These are phyloP conservation scores for Campaea margaritaria DNA, from an alignment of 2,888 invertebrate species.

Conservation along the genomic window DNA sequence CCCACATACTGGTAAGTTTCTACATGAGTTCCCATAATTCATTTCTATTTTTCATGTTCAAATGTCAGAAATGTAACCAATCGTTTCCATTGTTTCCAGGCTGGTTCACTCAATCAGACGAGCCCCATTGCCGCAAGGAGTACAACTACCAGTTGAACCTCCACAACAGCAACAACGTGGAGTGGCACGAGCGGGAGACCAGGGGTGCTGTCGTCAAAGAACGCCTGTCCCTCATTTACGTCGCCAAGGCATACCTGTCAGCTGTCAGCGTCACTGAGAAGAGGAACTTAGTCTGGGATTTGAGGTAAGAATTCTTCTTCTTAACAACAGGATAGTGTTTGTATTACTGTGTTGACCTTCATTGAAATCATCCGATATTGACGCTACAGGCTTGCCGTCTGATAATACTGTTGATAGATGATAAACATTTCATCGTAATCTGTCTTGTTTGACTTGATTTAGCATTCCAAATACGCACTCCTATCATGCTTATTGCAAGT, in stretches of 20 bases:
- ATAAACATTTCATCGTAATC: slow-evolving; percentile 11
- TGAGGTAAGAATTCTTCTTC: slow-evolving; percentile 71
- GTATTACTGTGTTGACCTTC: background rate
- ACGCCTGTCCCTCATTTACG: slow-evolving; percentile 91
- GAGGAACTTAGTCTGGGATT: slow-evolving; percentile 94
- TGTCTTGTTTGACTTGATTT: slow-evolving; percentile 11
- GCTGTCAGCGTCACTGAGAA: slow-evolving; percentile 95
- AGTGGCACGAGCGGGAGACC: slow-evolving; percentile 94
- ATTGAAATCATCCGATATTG: slow-evolving; percentile 1
- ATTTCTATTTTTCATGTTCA: background rate
- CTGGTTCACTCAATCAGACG: slow-evolving; percentile 94
- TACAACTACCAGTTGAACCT: slow-evolving; percentile 92
- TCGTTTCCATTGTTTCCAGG: slow-evolving; percentile 71
- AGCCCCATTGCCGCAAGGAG: slow-evolving; percentile 91
- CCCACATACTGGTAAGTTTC: slow-evolving; percentile 92
- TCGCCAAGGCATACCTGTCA: slow-evolving; percentile 91
- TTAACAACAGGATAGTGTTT: background rate
- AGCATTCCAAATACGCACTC: background rate
- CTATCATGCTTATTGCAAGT: background rate
- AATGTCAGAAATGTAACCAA: background rate
- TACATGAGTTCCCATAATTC: background rate
- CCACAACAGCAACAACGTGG: slow-evolving; percentile 90
- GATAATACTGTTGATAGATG: slow-evolving; percentile 15
- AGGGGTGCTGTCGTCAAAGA: slow-evolving; percentile 86
- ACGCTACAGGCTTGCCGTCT: slow-evolving; percentile 9